These are phyloP conservation scores for Mythimna impura DNA, from an alignment of 2,888 invertebrate species.

Conservation along the genomic window DNA sequence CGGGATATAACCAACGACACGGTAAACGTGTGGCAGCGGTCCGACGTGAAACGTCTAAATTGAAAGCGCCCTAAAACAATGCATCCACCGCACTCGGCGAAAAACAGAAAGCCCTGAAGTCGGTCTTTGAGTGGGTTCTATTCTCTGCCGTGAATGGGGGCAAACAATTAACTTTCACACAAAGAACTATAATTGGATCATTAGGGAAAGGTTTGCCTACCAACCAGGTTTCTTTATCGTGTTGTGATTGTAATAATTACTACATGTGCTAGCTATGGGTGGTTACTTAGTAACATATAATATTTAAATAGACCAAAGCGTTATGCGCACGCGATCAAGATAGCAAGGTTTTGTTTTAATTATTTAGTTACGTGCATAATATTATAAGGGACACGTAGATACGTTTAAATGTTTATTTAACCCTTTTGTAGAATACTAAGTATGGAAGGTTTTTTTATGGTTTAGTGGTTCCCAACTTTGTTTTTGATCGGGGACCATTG, in stretches of 20 bases:
- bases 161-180: constrained; percentile 42
- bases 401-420: neutral
- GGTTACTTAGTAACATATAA: constrained; percentile 17
- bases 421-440: neutral
- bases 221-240: constrained; percentile 5
- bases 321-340: constrained; percentile 41
- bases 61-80: constrained; percentile 15
- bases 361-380: constrained; percentile 11
- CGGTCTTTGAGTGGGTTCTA: constrained; percentile 14
- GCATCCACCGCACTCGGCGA: constrained; percentile 8
- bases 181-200: constrained; percentile 50
- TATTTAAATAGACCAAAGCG: constrained; percentile 33
- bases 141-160: constrained; percentile 35
- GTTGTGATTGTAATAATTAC: constrained; percentile 23
- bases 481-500: no score
- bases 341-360: constrained; percentile 24
- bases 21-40: no score
- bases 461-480: no score
- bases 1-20: no score
- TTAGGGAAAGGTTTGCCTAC: constrained; percentile 32
- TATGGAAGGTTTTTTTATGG: no score
- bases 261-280: constrained; percentile 8
- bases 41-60: no score
- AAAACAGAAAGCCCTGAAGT: constrained; percentile 19
- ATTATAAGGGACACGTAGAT: neutral